Conservation (phyloP, 2,888 invertebrate genomes). For the Dasysyrphus albostriatus region DNA sequence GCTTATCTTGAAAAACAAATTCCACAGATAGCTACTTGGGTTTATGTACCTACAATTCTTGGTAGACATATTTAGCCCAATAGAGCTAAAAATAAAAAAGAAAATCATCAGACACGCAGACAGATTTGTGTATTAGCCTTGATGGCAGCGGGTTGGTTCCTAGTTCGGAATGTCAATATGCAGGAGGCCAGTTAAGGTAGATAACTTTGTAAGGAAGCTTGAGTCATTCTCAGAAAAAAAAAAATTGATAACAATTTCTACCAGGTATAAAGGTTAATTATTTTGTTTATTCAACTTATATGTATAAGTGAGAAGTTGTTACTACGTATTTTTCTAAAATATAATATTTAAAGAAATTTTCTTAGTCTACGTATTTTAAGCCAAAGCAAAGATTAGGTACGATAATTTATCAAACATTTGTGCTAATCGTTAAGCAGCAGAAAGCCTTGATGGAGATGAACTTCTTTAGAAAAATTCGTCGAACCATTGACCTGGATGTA, state of each 20-base stretch:
- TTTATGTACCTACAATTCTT: not conserved
- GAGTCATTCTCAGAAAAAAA: not conserved
- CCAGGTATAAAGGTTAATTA: not conserved
- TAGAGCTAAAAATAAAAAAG: conserved; percentile 1
- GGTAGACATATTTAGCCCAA: not conserved
- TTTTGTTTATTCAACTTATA: not conserved
- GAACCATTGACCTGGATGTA: no score
- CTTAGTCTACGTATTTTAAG: no score
- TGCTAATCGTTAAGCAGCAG: no score
- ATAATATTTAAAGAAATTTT: no score
- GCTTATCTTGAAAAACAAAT: conserved; percentile 12
- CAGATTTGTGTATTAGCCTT: not conserved
- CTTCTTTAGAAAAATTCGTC: no score
- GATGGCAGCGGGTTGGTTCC: not conserved
- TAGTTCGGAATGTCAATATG: not conserved
- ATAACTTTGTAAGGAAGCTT: not conserved
- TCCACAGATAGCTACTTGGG: not conserved
- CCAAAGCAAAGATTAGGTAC: no score
- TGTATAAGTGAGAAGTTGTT: no score
- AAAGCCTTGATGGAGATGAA: no score
- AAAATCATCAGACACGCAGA: not conserved
- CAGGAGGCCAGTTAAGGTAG: not conserved
- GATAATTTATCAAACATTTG: no score
- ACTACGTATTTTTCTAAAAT: no score
- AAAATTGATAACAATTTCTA: not conserved